A percentile compares a stretch with the other conserved stretches of the same genome.
Conservation (phyloP, 2,797 vertebrate genomes). For the Enteromius fasciolatus region DNA sequence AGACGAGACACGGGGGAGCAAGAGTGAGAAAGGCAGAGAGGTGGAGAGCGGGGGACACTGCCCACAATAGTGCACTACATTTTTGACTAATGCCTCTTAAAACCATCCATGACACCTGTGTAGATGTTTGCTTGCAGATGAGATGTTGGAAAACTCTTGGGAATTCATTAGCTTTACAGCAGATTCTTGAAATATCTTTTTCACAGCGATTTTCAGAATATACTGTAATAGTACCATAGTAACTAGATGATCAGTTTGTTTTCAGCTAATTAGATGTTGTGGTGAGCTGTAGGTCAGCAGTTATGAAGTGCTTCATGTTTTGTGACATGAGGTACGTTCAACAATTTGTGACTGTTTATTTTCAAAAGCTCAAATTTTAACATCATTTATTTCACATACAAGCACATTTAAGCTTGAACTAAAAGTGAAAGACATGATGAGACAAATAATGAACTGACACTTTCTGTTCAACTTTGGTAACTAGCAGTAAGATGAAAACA, state of each 20-base stretch:
- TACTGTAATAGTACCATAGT: neutral
- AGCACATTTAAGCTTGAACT: neutral
- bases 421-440: neutral
- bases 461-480: neutral
- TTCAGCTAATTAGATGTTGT: neutral
- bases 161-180: neutral
- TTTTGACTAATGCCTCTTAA: constrained; percentile 11
- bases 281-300: neutral
- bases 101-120: neutral
- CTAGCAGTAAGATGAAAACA: constrained; percentile 9
- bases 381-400: neutral
- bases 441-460: neutral
- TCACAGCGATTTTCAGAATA: neutral
- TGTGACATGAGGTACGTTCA: too few relatives aligned
- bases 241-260: neutral
- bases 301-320: too few relatives aligned
- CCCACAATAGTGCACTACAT: neutral
- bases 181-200: neutral
- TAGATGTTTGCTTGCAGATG: neutral
- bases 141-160: neutral
- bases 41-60: neutral
- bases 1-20: neutral
- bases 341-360: too few relatives aligned
- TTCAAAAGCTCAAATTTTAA: neutral
- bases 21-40: neutral